phyloP scores from a whole-genome alignment of 2,888 invertebrate genomes.

The Ethmia dodecea region DNA sequence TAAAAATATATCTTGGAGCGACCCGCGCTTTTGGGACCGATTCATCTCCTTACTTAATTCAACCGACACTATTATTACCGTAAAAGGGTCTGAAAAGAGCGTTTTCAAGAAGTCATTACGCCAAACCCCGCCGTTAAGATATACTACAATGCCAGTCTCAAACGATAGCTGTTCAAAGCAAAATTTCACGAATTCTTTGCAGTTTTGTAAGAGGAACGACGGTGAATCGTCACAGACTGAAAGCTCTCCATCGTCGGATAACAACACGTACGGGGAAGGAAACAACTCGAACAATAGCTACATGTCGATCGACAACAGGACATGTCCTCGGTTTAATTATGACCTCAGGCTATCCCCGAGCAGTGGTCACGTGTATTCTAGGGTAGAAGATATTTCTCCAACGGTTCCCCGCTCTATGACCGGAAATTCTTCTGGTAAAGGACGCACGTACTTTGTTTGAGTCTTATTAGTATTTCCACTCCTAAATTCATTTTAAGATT shows the following conservation, averaged over 20 bases:
- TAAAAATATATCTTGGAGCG: slow-evolving; percentile 84
- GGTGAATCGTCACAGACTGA: slow-evolving; percentile 75
- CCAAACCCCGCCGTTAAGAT: slow-evolving; percentile 69
- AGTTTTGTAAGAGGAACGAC: slow-evolving; percentile 65
- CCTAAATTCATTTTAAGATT: slow-evolving; percentile 18
- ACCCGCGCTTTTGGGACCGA: slow-evolving; percentile 91
- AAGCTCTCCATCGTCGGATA: slow-evolving; percentile 75
- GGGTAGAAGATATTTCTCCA: slow-evolving; percentile 71
- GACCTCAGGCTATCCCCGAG: slow-evolving; percentile 72
- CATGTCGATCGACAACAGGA: slow-evolving; percentile 80
- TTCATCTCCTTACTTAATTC: slow-evolving; percentile 88
- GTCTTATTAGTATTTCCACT: slow-evolving; percentile 11
- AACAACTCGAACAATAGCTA: slow-evolving; percentile 83
- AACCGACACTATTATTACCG: slow-evolving; percentile 71
- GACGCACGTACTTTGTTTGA: slow-evolving; percentile 71
- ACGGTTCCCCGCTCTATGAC: slow-evolving; percentile 58
- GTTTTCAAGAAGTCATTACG: slow-evolving; percentile 73
- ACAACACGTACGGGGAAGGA: slow-evolving; percentile 80
- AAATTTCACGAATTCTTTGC: slow-evolving; percentile 72
- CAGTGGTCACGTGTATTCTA: slow-evolving; percentile 73
- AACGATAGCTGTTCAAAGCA: slow-evolving; percentile 75
- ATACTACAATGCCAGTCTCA: slow-evolving; percentile 76
- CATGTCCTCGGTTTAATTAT: slow-evolving; percentile 75
- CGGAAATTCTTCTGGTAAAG: slow-evolving; percentile 51
- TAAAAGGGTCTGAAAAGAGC: slow-evolving; percentile 62